These are phyloP conservation scores for Crocallis elinguaria DNA, from an alignment of 2,888 invertebrate genomes.

Conservation along the genomic window DNA sequence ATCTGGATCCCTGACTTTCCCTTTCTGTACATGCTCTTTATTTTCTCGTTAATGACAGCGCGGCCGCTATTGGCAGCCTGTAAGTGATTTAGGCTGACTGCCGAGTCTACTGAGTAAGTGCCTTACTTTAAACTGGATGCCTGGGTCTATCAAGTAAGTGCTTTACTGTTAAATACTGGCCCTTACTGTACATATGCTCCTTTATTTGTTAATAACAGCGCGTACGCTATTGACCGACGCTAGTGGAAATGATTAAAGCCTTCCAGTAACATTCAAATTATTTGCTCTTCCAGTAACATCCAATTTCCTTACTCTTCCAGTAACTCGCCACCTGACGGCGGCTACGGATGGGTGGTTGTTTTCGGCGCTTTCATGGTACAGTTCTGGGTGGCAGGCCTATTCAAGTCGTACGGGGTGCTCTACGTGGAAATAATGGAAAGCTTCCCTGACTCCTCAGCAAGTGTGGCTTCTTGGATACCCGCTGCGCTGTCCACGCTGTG, in stretches of 20 bases:
- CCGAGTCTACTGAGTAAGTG: constrained; percentile 44
- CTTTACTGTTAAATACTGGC: no score
- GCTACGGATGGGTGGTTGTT: constrained; percentile 91
- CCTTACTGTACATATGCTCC: no score
- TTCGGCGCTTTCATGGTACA: constrained; percentile 92
- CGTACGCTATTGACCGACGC: no score
- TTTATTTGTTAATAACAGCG: no score
- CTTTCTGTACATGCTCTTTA: no score
- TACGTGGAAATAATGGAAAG: constrained; percentile 93
- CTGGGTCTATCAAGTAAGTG: no score
- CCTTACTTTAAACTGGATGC: not conserved
- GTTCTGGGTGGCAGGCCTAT: constrained; percentile 92
- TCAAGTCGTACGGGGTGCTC: constrained; percentile 92
- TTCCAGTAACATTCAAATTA: no score
- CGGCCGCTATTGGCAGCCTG: constrained; percentile 89
- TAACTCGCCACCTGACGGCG: constrained; percentile 86
- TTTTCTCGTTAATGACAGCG: no score
- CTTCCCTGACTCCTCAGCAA: constrained; percentile 89
- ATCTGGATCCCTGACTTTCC: no score
- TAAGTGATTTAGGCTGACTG: constrained; percentile 82
- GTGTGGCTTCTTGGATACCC: constrained; percentile 92
- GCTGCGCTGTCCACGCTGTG: constrained; percentile 91
- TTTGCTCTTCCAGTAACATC: no score
- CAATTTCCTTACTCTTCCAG: no score
- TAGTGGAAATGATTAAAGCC: no score